phyloP scores from a whole-genome alignment of 2,797 vertebrate species.

The Allobates femoralis region DNA sequence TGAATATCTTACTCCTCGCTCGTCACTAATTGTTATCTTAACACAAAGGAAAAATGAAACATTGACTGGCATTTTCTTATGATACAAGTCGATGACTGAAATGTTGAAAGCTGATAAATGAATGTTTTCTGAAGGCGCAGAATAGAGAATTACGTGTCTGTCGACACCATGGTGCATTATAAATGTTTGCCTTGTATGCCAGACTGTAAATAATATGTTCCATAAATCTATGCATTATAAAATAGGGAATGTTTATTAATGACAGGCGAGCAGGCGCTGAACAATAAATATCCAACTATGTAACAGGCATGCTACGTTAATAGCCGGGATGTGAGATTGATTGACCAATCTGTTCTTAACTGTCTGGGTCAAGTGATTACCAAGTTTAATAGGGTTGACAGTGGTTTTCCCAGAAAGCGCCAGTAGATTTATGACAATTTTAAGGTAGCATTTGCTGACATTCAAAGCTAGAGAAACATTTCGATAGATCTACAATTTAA shows the following conservation, averaged over 20 bases:
- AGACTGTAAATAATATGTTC: slow-evolving; percentile 9
- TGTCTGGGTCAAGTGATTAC: slow-evolving; percentile 56
- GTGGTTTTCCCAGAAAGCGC: slow-evolving; percentile 31
- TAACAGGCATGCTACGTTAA: slow-evolving; percentile 46
- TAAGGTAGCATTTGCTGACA: slow-evolving; percentile 53
- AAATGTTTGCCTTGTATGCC: slow-evolving; percentile 9
- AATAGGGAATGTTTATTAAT: slow-evolving; percentile 46
- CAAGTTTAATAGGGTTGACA: slow-evolving; percentile 59
- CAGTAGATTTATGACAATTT: slow-evolving; percentile 49
- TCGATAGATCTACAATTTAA: slow-evolving; percentile 50
- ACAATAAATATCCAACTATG: slow-evolving; percentile 45
- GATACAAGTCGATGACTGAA: slow-evolving; percentile 1
- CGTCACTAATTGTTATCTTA: too few species aligned
- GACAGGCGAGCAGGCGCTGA: neutral
- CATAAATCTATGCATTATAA: slow-evolving; percentile 36
- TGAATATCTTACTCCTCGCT: too few species aligned
- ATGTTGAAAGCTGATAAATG: neutral
- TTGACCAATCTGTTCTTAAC: slow-evolving; percentile 58
- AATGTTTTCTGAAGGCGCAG: neutral
- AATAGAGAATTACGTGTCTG: neutral
- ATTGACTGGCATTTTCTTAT: neutral
- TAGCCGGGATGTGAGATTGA: slow-evolving; percentile 50
- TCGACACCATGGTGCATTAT: neutral
- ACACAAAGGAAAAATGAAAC: neutral
- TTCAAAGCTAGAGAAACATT: slow-evolving; percentile 43